Conservation (phyloP, 2,797 vertebrate species). For the Tokudaia tokunoshimensis region DNA sequence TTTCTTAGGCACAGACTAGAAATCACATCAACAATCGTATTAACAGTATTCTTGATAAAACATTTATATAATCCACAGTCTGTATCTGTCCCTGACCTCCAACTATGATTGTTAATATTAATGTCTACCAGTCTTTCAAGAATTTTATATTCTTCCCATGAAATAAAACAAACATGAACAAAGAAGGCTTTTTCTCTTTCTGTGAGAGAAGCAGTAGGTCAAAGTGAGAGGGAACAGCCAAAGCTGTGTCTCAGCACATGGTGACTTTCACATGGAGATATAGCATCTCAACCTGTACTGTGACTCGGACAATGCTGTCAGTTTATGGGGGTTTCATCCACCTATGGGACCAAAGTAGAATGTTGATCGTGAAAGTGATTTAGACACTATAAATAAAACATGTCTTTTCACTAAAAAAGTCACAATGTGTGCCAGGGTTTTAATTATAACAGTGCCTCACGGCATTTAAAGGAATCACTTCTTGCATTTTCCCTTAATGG, state of each 20-base stretch:
- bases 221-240: neutral
- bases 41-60: slow-evolving; percentile 51
- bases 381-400: neutral
- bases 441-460: neutral
- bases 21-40: slow-evolving; percentile 24
- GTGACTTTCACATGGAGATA: neutral
- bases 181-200: neutral
- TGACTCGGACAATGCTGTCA: neutral
- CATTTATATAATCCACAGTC: neutral
- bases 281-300: neutral
- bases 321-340: neutral
- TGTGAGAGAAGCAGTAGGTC: neutral
- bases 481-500: accelerated
- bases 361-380: neutral
- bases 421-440: neutral
- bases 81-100: slow-evolving; percentile 16
- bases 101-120: neutral
- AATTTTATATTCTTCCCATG: neutral
- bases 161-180: slow-evolving; percentile 35
- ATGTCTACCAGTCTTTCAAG: neutral
- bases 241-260: neutral
- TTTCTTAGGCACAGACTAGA: slow-evolving; percentile 57
- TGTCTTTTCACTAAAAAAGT: neutral
- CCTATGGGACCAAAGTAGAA: neutral
- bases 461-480: neutral